Evolutionary conservation across 2,113 vertebrate species (phyloP).

Genomic region (Cyanistes caeruleus): DNA sequence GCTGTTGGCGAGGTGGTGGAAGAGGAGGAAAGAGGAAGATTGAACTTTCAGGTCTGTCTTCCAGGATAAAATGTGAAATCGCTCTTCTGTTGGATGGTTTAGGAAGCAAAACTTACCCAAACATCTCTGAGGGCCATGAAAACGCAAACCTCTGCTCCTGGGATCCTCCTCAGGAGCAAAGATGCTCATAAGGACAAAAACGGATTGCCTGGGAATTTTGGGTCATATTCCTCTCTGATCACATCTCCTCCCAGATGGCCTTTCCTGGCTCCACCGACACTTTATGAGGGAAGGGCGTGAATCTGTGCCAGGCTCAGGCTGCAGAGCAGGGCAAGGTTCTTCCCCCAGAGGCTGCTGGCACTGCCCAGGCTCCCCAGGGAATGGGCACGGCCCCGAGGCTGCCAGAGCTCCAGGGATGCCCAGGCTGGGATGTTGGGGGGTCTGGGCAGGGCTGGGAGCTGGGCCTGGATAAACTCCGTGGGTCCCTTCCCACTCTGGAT

Average conservation of each 20-base stretch:
- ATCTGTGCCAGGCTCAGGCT: background rate
- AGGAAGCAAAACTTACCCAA: background rate
- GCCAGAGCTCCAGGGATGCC: background rate
- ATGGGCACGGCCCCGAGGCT: background rate
- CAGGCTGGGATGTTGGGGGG: background rate
- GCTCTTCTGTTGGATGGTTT: background rate
- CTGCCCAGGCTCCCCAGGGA: background rate
- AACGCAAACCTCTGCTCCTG: background rate
- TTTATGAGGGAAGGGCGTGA: accelerated
- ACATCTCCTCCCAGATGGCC: background rate
- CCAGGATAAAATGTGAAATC: background rate
- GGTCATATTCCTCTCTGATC: background rate
- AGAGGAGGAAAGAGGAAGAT: background rate
- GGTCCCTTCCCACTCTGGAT: background rate
- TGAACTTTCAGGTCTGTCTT: background rate
- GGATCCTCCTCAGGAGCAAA: background rate
- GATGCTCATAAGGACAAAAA: background rate
- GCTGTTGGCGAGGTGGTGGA: accelerated
- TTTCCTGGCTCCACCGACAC: background rate
- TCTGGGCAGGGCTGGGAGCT: background rate
- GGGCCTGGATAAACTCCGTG: accelerated
- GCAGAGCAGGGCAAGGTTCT: background rate
- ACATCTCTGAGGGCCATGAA: background rate
- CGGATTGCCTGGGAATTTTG: accelerated
- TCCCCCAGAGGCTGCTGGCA: background rate